phyloP scores from a whole-genome alignment of 2,797 vertebrate species.

The Mormyrops boulengeri region DNA sequence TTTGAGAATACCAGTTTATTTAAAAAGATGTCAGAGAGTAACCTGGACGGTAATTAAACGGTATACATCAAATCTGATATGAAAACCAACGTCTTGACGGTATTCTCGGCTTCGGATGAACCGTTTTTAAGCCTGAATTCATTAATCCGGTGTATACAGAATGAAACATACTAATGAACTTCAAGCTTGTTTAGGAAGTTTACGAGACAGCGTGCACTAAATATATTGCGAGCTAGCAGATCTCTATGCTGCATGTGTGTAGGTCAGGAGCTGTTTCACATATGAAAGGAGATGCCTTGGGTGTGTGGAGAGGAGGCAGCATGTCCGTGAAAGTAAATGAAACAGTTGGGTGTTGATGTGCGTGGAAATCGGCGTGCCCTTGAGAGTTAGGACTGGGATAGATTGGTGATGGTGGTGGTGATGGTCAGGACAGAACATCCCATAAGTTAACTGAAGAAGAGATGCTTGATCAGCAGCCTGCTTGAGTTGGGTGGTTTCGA shows the following conservation, averaged over 20 bases:
- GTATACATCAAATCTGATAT: not conserved
- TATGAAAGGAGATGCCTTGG: not conserved
- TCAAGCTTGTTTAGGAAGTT: not conserved
- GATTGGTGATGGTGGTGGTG: not conserved
- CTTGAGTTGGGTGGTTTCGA: not conserved
- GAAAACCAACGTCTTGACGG: not conserved
- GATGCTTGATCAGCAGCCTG: not conserved
- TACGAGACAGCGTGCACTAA: not conserved
- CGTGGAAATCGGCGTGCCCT: not conserved
- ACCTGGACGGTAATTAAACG: not conserved
- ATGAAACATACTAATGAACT: not conserved
- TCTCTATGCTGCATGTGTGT: not conserved
- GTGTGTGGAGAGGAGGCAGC: not conserved
- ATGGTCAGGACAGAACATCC: not conserved
- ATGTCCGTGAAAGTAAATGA: not conserved
- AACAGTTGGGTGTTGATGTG: constrained; percentile 1
- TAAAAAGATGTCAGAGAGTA: not conserved
- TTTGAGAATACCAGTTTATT: not conserved
- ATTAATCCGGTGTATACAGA: not conserved
- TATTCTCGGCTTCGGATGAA: not conserved
- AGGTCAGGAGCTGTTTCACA: not conserved
- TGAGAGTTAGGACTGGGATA: not conserved
- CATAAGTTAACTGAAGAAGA: not conserved
- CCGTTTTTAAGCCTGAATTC: not conserved
- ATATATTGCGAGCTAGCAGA: not conserved